Evolutionary conservation across 2,113 vertebrate species (phyloP), one percentile per base, ranked within the genome.

Genomic region (Elephantulus edwardii): DNA sequence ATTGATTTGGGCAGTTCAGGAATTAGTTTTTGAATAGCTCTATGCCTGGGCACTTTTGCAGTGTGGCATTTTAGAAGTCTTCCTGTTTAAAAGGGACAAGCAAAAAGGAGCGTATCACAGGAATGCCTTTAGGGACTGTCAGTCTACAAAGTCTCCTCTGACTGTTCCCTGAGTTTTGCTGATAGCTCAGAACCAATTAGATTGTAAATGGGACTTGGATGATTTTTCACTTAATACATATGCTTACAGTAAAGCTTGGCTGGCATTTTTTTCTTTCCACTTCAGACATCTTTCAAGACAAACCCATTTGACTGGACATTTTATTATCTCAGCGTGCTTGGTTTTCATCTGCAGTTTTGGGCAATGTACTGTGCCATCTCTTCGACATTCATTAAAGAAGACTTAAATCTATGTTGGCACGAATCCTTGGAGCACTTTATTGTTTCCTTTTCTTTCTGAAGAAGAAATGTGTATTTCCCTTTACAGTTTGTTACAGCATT

Each of bases 141-240:
- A 70, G 0, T 68, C 58, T 88, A 60, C 71, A 50, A 80, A 88
- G 66, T 64, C 52, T 58, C 84, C 40, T 77, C 48, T 58, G 40
- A 64, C 35, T 72, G 33, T 79, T 85, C 76, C 75, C 89, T 88
- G 91, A 94, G 54, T 78, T 91, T 76, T 81, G 42, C 88, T 95
- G 90, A 88, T 86, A 95, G 68, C 60, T 88, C 66, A 92, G 82
- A 89, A 24, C 50, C 90, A 95, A 35, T 94, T 92, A 95, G 80
- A 90, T 60, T 86, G 38, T 71, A 91, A 93, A 71, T 92, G 85
- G 77, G 74, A 84, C 91, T 86, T 84, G 62, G 62, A 87, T 87
- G 84, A 90, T 79, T 89, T 90, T 91, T 89, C 86, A 54, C 62
- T 76, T 90, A 81, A 91, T 86, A 48, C 38, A 80, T 91, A 85